Base-by-base conservation (phyloP, 2,797 vertebrate genomes). In the Vireo griseus region DNA sequence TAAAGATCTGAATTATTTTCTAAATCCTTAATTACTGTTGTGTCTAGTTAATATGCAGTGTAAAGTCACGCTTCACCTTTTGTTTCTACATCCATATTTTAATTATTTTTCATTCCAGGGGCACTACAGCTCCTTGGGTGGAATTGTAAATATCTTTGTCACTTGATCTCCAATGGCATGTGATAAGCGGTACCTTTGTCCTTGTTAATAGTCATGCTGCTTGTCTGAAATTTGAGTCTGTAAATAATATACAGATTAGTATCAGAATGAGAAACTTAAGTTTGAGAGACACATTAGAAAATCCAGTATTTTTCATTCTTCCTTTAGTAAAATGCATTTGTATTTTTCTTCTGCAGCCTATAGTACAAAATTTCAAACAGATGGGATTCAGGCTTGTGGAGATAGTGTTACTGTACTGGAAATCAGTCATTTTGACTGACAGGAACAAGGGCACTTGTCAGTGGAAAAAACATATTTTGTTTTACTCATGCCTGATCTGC, bases 391-490 rank as follows among this genome's bases (percentile, higher is more conserved):
- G 35, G 33, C 61, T 88, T 95, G 25, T 55, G 37, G 35, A 79
- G 44, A 61, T 84, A 90, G 45, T 88, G 59, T 96, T 92, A 79
- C 58, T 82, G 33, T 68, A 31, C 58, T 92, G 63, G 65, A 55
- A 94, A 66, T 95, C 77, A 61, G 76, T 91, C 61, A 77, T 92
- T 95, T 94, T 90, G 88, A 92, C 81, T 96, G 83, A 61, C 90
- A 93, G 89, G 81, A 88, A 12, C 40, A 92, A 82, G 74, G 61
- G 44, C 86, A 88, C 28, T 9, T 91, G 51, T 88, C 85, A 92
- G 21, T 94, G 66, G 65, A 84, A 92, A 88, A 91, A 76, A 48
- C 5, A 9, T 55, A 47, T 22, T 91, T 90, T 61, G 31, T 89
- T 96, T 85, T 84, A 69, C 31, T 91, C 5, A 2, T 92, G n/a